Conservation (phyloP, 2,888 invertebrate species). For the Ctenicera cuprea region DNA sequence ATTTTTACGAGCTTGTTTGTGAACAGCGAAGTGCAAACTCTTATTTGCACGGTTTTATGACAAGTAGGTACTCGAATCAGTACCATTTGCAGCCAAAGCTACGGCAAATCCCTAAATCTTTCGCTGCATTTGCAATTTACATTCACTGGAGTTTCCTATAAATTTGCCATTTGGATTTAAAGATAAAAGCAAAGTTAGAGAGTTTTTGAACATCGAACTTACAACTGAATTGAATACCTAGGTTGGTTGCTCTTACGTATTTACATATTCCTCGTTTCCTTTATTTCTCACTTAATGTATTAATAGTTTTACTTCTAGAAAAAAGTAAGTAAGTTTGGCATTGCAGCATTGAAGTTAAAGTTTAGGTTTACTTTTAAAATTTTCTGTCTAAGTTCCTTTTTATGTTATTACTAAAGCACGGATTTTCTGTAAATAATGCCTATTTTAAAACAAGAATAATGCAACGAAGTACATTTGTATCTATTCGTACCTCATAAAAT, state of each 20-base stretch:
- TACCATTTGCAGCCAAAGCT: slow-evolving; percentile 20
- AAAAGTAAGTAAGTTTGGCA: too few species aligned
- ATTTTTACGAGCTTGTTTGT: slow-evolving; percentile 17
- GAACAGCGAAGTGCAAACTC: slow-evolving; percentile 22
- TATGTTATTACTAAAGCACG: too few species aligned
- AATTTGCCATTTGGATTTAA: neutral
- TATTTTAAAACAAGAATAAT: too few species aligned
- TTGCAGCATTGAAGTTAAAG: too few species aligned
- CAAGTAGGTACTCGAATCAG: slow-evolving; percentile 19
- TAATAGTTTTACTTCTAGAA: too few species aligned
- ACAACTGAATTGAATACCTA: neutral
- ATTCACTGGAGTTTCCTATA: slow-evolving; percentile 5
- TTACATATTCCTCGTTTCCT: too few species aligned
- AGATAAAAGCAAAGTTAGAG: slow-evolving; percentile 4
- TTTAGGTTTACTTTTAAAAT: too few species aligned
- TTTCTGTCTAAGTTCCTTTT: too few species aligned
- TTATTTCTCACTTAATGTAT: too few species aligned
- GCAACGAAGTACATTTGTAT: too few species aligned
- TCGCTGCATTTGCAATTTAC: slow-evolving; percentile 17
- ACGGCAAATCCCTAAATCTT: slow-evolving; percentile 21
- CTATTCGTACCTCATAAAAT: too few species aligned
- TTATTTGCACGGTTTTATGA: slow-evolving; percentile 8
- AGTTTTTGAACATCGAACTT: neutral
- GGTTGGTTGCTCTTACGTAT: neutral
- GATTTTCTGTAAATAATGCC: too few species aligned